These are phyloP conservation scores for Tubulanus polymorphus DNA, from an alignment of 2,888 invertebrate species.

Conservation along the genomic window DNA sequence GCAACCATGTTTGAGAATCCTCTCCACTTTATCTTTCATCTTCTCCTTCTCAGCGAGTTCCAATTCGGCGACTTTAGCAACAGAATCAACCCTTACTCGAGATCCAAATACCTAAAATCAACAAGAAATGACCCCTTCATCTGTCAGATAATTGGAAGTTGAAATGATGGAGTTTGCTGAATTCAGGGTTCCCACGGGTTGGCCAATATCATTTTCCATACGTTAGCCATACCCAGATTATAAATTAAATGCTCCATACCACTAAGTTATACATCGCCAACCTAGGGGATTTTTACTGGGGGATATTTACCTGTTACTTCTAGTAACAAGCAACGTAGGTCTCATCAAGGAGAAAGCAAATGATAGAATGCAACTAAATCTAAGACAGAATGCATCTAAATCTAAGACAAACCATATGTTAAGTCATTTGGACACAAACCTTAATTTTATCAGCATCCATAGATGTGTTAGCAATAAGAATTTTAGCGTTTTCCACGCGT, in stretches of 20 bases:
- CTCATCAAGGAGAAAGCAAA: too few relatives aligned
- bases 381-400: slow-evolving; percentile 3
- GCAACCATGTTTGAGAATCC: slow-evolving; percentile 88
- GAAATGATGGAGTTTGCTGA: too few relatives aligned
- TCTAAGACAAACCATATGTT: too few relatives aligned
- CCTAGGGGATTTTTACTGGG: too few relatives aligned
- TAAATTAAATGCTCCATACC: too few relatives aligned
- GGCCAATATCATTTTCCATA: too few relatives aligned
- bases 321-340: too few relatives aligned
- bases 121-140: not conserved
- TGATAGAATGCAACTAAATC: not conserved
- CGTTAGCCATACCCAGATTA: too few relatives aligned
- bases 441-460: slow-evolving; percentile 99
- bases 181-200: too few relatives aligned
- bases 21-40: slow-evolving; percentile 98
- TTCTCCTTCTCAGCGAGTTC: slow-evolving; percentile 98
- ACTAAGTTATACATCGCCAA: too few relatives aligned
- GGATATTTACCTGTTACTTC: too few relatives aligned
- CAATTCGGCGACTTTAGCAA: slow-evolving; percentile 85
- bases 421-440: slow-evolving; percentile 33
- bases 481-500: slow-evolving; percentile 88
- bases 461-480: slow-evolving; percentile 97
- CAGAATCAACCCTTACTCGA: slow-evolving; percentile 64
- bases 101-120: slow-evolving; percentile 82
- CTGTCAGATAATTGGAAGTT: too few relatives aligned